Evolutionary conservation across 2,888 invertebrate genomes (phyloP).

Genomic region (Oxycera nigricornis): DNA sequence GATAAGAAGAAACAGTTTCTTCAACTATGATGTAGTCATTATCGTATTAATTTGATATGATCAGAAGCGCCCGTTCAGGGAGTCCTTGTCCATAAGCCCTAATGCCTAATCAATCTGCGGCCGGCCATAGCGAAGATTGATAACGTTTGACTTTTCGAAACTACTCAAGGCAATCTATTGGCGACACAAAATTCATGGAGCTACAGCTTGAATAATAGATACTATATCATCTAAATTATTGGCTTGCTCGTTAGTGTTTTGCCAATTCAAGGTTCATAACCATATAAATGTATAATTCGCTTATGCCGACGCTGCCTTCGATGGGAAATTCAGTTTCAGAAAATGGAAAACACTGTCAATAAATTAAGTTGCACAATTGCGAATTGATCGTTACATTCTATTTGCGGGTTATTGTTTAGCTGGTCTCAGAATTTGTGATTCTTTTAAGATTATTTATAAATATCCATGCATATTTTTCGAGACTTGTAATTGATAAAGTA

Average conservation of each 20-base stretch:
- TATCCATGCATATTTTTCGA: too few species aligned
- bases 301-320: background rate
- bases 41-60: too few species aligned
- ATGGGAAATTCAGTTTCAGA: background rate
- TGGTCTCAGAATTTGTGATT: background rate
- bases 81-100: too few species aligned
- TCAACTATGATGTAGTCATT: too few species aligned
- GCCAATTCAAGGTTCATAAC: background rate
- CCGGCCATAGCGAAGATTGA: background rate
- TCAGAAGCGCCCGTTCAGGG: too few species aligned
- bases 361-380: background rate
- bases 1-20: too few species aligned
- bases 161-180: background rate
- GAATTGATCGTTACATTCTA: background rate
- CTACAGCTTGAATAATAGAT: background rate
- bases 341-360: background rate
- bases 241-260: background rate
- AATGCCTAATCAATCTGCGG: background rate
- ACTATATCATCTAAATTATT: background rate
- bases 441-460: background rate
- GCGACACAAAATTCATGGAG: background rate
- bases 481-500: too few species aligned
- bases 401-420: background rate
- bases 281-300: background rate
- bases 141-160: slow-evolving; percentile 2